These are phyloP conservation scores for Phortica variegata DNA, from an alignment of 1,140 invertebrate species.

Conservation along the genomic window DNA sequence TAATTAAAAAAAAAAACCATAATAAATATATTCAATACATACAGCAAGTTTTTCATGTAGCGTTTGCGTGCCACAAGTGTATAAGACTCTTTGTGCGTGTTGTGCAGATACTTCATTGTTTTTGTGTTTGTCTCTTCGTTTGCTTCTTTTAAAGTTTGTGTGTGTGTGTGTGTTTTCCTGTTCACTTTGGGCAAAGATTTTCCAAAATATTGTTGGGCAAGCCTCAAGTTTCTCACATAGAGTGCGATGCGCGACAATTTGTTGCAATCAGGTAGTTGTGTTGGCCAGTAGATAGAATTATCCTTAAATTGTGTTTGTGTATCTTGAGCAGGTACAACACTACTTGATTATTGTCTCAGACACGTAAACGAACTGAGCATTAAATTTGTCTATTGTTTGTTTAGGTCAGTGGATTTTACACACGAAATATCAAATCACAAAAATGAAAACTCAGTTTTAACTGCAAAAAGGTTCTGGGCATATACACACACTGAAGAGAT, in stretches of 20 bases:
- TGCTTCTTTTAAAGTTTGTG: not conserved
- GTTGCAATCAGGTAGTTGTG: conserved; percentile 5
- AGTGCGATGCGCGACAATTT: conserved; percentile 22
- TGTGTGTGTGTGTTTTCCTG: not conserved
- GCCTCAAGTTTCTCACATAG: not conserved
- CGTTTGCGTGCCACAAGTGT: conserved; percentile 60
- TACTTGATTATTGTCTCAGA: too few species aligned
- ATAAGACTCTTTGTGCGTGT: conserved; percentile 60
- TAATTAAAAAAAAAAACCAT: too few species aligned
- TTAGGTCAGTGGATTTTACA: conserved; percentile 33
- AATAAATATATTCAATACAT: too few species aligned
- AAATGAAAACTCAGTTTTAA: too few species aligned
- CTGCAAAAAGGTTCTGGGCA: too few species aligned
- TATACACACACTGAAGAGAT: conserved; percentile 1
- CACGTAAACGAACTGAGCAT: too few species aligned
- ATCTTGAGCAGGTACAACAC: too few species aligned
- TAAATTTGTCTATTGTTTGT: conserved; percentile 30
- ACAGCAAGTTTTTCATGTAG: conserved; percentile 61
- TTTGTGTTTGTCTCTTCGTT: conserved; percentile 8
- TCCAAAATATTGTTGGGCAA: not conserved
- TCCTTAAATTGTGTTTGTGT: conserved; percentile 6
- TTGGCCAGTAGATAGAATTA: conserved; percentile 18
- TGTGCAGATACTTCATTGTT: conserved; percentile 60
- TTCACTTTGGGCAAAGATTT: conserved; percentile 2
- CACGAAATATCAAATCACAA: too few species aligned